Conservation (phyloP, 2,113 vertebrate species). For the Xenus cinereus region DNA sequence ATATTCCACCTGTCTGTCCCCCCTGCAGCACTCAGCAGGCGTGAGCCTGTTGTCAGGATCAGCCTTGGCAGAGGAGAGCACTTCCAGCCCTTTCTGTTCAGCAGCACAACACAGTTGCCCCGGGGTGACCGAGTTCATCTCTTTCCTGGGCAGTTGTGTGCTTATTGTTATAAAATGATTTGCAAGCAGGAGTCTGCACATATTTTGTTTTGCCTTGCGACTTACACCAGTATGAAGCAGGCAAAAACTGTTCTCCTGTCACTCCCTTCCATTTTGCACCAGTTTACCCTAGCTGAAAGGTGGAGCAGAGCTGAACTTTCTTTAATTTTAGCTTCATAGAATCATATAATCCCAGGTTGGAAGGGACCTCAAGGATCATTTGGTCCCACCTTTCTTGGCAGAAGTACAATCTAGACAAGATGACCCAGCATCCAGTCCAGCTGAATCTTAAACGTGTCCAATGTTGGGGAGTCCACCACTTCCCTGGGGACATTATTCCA, state of each 20-base stretch:
- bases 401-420: neutral
- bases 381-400: neutral
- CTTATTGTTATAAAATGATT: neutral
- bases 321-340: neutral
- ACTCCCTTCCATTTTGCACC: neutral
- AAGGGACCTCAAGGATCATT: neutral
- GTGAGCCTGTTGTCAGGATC: rapidly evolving
- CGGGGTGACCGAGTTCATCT: neutral
- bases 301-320: neutral
- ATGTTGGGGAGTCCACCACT: neutral
- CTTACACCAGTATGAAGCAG: neutral
- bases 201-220: neutral
- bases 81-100: neutral
- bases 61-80: rapidly evolving
- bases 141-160: neutral
- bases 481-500: neutral
- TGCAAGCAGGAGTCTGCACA: neutral
- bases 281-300: neutral
- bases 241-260: neutral
- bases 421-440: neutral
- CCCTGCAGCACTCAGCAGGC: neutral
- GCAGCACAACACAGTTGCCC: neutral
- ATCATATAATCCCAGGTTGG: neutral
- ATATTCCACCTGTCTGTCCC: neutral
- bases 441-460: neutral